Conservation (phyloP, 2,888 invertebrate species). For the Amorpha juglandis region DNA sequence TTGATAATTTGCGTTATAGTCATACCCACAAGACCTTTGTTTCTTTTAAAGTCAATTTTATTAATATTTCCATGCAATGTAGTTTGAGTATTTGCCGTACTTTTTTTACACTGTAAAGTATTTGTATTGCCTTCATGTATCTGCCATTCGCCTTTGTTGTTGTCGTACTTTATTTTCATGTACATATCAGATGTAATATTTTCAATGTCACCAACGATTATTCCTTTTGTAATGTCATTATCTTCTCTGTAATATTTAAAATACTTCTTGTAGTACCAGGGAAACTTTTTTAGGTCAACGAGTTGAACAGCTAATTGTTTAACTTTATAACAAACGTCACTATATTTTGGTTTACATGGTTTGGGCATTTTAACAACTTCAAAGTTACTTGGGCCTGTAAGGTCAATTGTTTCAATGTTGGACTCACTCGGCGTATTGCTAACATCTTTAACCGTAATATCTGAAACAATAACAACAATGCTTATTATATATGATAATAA, state of each 20-base stretch:
- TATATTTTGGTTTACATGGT: neutral
- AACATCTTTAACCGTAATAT: neutral
- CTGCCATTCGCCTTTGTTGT: slow-evolving; percentile 21
- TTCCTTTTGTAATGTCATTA: neutral
- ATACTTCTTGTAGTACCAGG: slow-evolving; percentile 39
- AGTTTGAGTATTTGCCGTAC: slow-evolving; percentile 37
- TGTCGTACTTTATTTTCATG: slow-evolving; percentile 16
- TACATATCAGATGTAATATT: slow-evolving; percentile 7
- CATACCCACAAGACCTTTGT: slow-evolving; percentile 55
- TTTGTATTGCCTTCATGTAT: slow-evolving; percentile 15
- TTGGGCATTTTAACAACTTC: neutral
- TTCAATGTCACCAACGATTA: neutral
- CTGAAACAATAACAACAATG: slow-evolving; percentile 10
- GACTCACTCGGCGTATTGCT: slow-evolving; percentile 29
- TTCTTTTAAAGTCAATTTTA: slow-evolving; percentile 53
- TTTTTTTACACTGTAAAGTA: slow-evolving; percentile 30
- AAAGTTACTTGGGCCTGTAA: neutral
- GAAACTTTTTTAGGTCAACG: slow-evolving; percentile 42
- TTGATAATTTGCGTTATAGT: slow-evolving; percentile 39
- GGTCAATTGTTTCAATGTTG: slow-evolving; percentile 33
- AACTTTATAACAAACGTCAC: neutral
- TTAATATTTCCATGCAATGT: slow-evolving; percentile 34
- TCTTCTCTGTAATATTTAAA: slow-evolving; percentile 7
- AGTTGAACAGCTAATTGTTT: slow-evolving; percentile 32
- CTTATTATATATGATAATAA: too few relatives aligned